Conservation (phyloP, 2,888 invertebrate species). For the Bombylius discolor region DNA sequence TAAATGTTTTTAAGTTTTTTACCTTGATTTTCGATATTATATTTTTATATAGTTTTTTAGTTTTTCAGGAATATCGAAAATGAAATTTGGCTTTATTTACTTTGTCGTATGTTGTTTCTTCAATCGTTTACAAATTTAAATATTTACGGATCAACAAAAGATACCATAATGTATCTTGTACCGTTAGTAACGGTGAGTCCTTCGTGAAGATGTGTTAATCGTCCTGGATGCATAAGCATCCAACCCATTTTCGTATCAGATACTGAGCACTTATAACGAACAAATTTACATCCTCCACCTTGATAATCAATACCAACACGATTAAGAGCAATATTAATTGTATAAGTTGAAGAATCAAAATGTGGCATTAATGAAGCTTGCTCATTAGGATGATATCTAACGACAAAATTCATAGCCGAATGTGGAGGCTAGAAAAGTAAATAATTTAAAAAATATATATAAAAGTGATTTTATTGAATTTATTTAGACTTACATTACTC, state of each 20-base stretch:
- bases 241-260: slow-evolving; percentile 72
- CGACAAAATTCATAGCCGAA: slow-evolving; percentile 95
- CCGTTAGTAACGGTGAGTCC: slow-evolving; percentile 80
- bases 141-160: slow-evolving; percentile 88
- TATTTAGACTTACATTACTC: slow-evolving; percentile 56
- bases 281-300: slow-evolving; percentile 88
- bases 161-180: slow-evolving; percentile 95
- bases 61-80: no score
- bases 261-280: slow-evolving; percentile 94
- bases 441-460: slow-evolving; percentile 18
- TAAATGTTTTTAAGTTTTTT: no score
- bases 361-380: slow-evolving; percentile 90
- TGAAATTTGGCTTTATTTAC: no score
- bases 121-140: no score
- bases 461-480: slow-evolving; percentile 29
- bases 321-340: slow-evolving; percentile 91
- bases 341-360: slow-evolving; percentile 97
- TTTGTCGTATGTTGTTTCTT: no score
- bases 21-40: no score
- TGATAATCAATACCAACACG: slow-evolving; percentile 61
- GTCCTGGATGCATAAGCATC: slow-evolving; percentile 93
- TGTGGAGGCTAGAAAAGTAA: slow-evolving; percentile 58
- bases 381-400: slow-evolving; percentile 91
- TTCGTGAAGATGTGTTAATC: slow-evolving; percentile 95
- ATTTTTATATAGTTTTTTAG: no score